These are phyloP conservation scores for Scotopteryx bipunctaria DNA, from an alignment of 2,888 invertebrate species.

Conservation along the genomic window DNA sequence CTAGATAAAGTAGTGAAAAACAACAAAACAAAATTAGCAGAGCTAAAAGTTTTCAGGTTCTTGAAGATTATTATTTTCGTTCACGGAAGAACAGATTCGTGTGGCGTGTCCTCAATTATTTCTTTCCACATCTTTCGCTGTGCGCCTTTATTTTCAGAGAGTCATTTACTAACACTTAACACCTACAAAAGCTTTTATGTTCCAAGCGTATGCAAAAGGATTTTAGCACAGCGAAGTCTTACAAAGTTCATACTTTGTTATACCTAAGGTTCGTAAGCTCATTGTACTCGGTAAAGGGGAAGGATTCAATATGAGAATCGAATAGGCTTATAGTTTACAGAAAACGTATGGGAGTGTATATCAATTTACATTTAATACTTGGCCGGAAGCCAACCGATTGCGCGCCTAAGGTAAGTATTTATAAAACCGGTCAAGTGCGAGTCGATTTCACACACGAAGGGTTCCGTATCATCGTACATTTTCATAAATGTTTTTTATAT, in stretches of 20 bases:
- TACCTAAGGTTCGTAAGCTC: conserved; percentile 11
- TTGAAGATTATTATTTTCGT: neutral
- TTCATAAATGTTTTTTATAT: too few relatives aligned
- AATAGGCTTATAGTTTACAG: conserved; percentile 24
- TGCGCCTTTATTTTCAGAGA: conserved; percentile 18
- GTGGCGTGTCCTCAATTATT: conserved; percentile 10
- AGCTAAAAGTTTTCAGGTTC: neutral
- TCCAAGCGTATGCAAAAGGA: neutral
- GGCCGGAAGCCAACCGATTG: conserved; percentile 16
- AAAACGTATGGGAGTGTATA: conserved; percentile 14
- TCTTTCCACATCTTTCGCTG: neutral
- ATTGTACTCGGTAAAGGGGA: conserved; percentile 8
- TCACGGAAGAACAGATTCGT: conserved; percentile 8
- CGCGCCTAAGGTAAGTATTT: too few relatives aligned
- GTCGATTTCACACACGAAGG: too few relatives aligned
- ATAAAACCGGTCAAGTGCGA: too few relatives aligned
- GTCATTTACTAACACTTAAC: conserved; percentile 10
- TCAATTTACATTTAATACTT: conserved; percentile 25
- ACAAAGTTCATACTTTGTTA: conserved; percentile 10
- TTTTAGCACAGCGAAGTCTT: conserved; percentile 14
- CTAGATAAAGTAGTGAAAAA: too few relatives aligned
- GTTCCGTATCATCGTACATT: too few relatives aligned
- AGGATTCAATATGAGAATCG: conserved; percentile 26
- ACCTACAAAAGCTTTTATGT: conserved; percentile 8
- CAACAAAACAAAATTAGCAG: too few relatives aligned